Evolutionary conservation across 2,888 invertebrate species (phyloP).

Genomic region (Tribolium freemani): DNA sequence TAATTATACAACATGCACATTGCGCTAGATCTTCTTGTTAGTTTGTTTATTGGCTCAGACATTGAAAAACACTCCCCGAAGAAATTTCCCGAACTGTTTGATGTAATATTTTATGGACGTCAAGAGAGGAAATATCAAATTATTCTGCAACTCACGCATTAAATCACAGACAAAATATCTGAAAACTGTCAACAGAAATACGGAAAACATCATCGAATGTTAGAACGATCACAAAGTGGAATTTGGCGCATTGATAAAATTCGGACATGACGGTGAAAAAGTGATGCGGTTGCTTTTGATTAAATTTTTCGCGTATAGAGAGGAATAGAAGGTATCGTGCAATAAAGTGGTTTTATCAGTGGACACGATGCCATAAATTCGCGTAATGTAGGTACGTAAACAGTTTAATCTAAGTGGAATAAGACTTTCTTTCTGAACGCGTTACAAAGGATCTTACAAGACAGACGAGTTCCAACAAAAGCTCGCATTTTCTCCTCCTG

Average conservation of each 20-base stretch:
- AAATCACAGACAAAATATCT: conserved; percentile 28
- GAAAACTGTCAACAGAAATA: conserved; percentile 30
- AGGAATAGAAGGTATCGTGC: conserved; percentile 7
- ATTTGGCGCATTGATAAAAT: background rate
- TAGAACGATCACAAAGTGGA: background rate
- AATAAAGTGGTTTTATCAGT: conserved; percentile 20
- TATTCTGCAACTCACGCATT: conserved; percentile 36
- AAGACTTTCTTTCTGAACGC: conserved; percentile 36
- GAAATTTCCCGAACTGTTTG: background rate
- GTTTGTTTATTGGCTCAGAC: background rate
- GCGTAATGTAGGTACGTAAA: conserved; percentile 33
- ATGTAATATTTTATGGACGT: conserved; percentile 5
- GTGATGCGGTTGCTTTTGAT: conserved; percentile 1
- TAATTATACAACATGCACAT: background rate
- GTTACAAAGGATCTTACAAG: conserved; percentile 33
- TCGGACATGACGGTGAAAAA: background rate
- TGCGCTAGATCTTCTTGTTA: background rate
- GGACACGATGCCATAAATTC: conserved; percentile 24
- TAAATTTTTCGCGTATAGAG: conserved; percentile 6
- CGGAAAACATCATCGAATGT: conserved; percentile 25
- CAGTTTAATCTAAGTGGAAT: conserved; percentile 37
- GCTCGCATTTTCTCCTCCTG: conserved; percentile 40
- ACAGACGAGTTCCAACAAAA: conserved; percentile 36
- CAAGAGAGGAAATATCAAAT: conserved; percentile 24
- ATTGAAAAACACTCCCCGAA: conserved; percentile 8